phyloP scores from a whole-genome alignment of 2,888 invertebrate genomes.

The Chloromyia formosa region DNA sequence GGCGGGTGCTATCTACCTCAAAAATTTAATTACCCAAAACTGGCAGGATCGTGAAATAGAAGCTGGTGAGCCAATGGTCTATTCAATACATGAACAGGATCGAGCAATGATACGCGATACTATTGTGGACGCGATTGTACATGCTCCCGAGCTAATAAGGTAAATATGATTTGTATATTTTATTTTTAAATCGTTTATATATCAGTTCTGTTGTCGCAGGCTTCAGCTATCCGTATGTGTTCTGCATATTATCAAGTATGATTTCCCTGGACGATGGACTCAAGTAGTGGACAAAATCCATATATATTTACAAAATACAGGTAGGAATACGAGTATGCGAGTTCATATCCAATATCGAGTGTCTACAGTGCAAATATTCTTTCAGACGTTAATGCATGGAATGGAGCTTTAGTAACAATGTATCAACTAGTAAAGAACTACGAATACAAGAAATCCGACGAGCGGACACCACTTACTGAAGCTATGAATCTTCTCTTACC shows the following conservation, averaged over 20 bases:
- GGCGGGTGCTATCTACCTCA: constrained; percentile 96
- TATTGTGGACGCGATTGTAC: constrained; percentile 95
- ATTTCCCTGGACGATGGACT: constrained; percentile 96
- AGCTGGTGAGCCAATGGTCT: constrained; percentile 77
- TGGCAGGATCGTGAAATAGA: constrained; percentile 88
- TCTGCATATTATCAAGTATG: constrained; percentile 91
- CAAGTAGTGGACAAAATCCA: constrained; percentile 95
- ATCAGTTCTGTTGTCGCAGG: constrained; percentile 11
- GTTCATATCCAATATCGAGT: too few relatives aligned
- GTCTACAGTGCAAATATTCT: background rate
- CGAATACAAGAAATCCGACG: constrained; percentile 91
- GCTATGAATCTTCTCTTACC: constrained; percentile 95
- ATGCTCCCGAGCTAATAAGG: constrained; percentile 86
- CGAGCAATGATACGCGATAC: constrained; percentile 89
- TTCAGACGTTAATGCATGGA: constrained; percentile 81
- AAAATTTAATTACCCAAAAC: constrained; percentile 87
- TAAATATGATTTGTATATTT: background rate
- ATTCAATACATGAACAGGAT: constrained; percentile 95
- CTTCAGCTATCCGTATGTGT: constrained; percentile 92
- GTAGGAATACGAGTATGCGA: too few relatives aligned
- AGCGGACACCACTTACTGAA: constrained; percentile 88
- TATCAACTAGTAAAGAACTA: constrained; percentile 94
- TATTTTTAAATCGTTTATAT: constrained; percentile 28
- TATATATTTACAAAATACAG: constrained; percentile 88
- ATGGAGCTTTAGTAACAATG: constrained; percentile 89